These are phyloP conservation scores for Bombyx huttoni DNA, from an alignment of 2,888 invertebrate genomes.

Conservation along the genomic window DNA sequence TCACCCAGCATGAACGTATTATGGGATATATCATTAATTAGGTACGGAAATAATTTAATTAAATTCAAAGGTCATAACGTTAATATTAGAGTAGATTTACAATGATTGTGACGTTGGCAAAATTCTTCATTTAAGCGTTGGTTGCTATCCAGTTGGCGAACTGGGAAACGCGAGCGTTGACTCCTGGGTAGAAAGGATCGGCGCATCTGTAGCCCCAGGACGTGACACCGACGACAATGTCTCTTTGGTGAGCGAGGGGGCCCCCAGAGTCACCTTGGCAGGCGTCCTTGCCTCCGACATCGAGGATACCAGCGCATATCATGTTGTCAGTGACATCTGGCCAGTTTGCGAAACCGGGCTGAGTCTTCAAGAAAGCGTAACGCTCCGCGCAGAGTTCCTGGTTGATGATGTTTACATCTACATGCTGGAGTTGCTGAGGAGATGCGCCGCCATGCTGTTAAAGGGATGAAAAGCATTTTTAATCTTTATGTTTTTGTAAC, in stretches of 20 bases:
- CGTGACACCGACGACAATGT: slow-evolving; percentile 49
- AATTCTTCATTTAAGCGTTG: slow-evolving; percentile 11
- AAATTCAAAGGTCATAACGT: too few relatives aligned
- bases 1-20: too few relatives aligned
- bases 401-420: slow-evolving; percentile 32
- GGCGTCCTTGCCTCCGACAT: slow-evolving; percentile 35
- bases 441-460: slow-evolving; percentile 14
- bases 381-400: slow-evolving; percentile 31
- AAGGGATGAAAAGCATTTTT: background rate
- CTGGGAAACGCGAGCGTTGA: slow-evolving; percentile 51
- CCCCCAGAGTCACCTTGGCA: slow-evolving; percentile 70
- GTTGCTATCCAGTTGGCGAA: slow-evolving; percentile 32
- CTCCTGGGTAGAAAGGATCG: slow-evolving; percentile 53
- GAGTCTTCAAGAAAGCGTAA: slow-evolving; percentile 27
- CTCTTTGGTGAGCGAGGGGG: slow-evolving; percentile 42
- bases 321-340: slow-evolving; percentile 33
- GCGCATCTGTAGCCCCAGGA: slow-evolving; percentile 66
- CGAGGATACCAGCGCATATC: slow-evolving; percentile 44
- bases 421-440: slow-evolving; percentile 27
- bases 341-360: slow-evolving; percentile 16
- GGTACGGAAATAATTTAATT: too few relatives aligned
- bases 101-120: too few relatives aligned
- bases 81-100: too few relatives aligned
- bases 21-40: too few relatives aligned
- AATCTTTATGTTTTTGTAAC: background rate